Conservation (phyloP, 2,888 invertebrate genomes). For the Criorhina ranunculi region DNA sequence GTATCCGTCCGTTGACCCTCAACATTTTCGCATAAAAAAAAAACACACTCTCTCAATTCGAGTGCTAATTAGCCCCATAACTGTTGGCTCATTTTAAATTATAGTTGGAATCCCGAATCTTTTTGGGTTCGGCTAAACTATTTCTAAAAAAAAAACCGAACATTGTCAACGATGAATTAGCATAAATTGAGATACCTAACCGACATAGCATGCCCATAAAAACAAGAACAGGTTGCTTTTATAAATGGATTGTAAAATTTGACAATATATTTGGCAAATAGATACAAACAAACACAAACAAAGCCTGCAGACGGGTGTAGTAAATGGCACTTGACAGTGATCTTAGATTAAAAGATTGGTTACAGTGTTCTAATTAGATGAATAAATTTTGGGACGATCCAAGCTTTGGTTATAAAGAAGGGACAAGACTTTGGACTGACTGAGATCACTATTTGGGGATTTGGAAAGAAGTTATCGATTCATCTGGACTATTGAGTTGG, state of each 20-base stretch:
- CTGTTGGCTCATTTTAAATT: slow-evolving; percentile 55
- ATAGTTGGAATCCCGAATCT: slow-evolving; percentile 48
- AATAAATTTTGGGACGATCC: slow-evolving; percentile 31
- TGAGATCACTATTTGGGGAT: slow-evolving; percentile 18
- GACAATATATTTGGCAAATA: slow-evolving; percentile 41
- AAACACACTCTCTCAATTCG: slow-evolving; percentile 41
- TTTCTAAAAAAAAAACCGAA: slow-evolving; percentile 49
- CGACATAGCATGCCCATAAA: slow-evolving; percentile 51
- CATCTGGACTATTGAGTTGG: neutral
- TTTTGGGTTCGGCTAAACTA: slow-evolving; percentile 24
- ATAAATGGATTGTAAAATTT: slow-evolving; percentile 39
- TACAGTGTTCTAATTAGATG: slow-evolving; percentile 30
- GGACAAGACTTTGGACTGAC: neutral
- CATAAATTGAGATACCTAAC: slow-evolving; percentile 67
- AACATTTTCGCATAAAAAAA: slow-evolving; percentile 22
- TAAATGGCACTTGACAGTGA: slow-evolving; percentile 35
- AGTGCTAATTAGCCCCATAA: slow-evolving; percentile 58
- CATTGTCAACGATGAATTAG: slow-evolving; percentile 65
- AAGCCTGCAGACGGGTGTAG: neutral
- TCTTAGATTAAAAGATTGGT: slow-evolving; percentile 30
- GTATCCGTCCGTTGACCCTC: slow-evolving; percentile 62
- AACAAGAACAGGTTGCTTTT: slow-evolving; percentile 63
- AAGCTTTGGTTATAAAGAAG: neutral
- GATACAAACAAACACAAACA: neutral
- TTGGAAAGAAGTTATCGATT: slow-evolving; percentile 6